Base-by-base conservation (phyloP, 2,888 invertebrate genomes). In the Eupithecia subumbrata region DNA sequence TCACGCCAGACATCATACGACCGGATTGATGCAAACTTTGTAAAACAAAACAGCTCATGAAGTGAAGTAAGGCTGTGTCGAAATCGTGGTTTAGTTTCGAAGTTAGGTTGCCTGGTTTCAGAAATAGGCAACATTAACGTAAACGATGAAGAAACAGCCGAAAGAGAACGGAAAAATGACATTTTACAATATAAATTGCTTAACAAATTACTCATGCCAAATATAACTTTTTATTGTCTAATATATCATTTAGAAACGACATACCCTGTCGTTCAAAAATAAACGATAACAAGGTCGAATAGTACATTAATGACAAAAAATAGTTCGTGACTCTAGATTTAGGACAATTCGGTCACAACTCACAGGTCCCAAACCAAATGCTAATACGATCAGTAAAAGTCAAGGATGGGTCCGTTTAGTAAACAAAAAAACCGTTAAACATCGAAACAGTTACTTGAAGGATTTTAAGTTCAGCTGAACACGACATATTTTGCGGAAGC, bases 271-370 rank as follows among this genome's bases (percentile, higher is more conserved):
- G 81, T 80, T 81, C 67, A 72, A 81, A 80, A 79, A 82, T 81
- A 84, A 83, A 82, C 79, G 76, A 82, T 82, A 84, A 79, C 87
- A 90, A 91, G 88, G 89, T 84, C 82, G 84, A 81, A 84, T 82
- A 80, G 83, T 83, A 87, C 83, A 87, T 88, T 88, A 86, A 86
- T 85, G 82, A 82, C 82, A 82, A 84, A 86, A 85, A 85, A 88
- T 80, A 82, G 76, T 88, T 92, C 91, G 92, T 92, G 92, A 91
- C 88, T 87, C 75, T 78, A 79, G 86, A 84, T 89, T 91, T 85
- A 84, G 85, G 84, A 86, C 84, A 86, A 86, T 88, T 86, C 85
- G 84, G 85, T 85, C 82, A 82, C 83, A 78, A 86, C 86, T 84
- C 80, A 82, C 82, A 77, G 86, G 87, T 84, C 80, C 82, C 83